Conservation (phyloP, 2,888 invertebrate genomes). For the Apodemia hepburni region DNA sequence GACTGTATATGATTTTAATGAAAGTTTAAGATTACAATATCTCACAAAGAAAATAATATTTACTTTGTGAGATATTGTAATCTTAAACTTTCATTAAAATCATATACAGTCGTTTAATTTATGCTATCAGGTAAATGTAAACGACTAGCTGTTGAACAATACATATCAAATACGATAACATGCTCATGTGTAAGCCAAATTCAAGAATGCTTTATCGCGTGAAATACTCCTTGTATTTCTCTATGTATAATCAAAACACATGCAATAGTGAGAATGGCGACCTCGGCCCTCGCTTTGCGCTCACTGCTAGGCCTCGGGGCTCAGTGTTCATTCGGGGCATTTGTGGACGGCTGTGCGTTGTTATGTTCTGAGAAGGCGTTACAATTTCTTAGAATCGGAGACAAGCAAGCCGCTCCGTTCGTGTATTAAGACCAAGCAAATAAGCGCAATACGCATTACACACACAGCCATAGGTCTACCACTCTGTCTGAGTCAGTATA, state of each 20-base stretch:
- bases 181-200: constrained; percentile 33
- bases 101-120: background rate
- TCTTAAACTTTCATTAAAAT: background rate
- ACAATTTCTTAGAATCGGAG: constrained; percentile 76
- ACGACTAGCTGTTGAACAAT: background rate
- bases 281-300: constrained; percentile 44
- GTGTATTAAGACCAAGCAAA: constrained; percentile 64
- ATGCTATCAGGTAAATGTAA: background rate
- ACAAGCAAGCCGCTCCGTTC: constrained; percentile 67
- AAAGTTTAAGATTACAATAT: constrained; percentile 6
- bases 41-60: constrained; percentile 18
- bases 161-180: constrained; percentile 14
- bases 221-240: constrained; percentile 35
- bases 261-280: constrained; percentile 56
- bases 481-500: constrained; percentile 33
- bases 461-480: constrained; percentile 39
- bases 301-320: constrained; percentile 24
- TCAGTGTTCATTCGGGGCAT: constrained; percentile 63
- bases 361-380: constrained; percentile 78
- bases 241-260: constrained; percentile 47
- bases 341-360: constrained; percentile 63
- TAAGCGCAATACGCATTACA: constrained; percentile 63
- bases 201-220: constrained; percentile 38
- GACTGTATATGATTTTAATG: background rate
- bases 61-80: constrained; percentile 16